Evolutionary conservation across 2,797 vertebrate genomes (phyloP).

Genomic region (Malurus leucopterus): DNA sequence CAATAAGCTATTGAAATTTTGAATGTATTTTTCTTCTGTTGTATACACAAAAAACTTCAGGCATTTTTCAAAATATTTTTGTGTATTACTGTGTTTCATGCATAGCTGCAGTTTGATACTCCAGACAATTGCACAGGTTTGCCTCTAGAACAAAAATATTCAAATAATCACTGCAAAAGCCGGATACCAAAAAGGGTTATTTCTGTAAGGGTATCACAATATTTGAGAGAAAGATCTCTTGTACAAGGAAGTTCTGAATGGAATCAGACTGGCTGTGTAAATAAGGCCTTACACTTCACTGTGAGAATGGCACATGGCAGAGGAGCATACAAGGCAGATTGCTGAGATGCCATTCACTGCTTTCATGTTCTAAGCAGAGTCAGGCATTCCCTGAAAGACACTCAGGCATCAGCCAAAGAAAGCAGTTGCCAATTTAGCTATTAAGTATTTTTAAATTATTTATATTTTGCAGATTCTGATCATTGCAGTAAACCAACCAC

Average conservation of each 20-base stretch:
- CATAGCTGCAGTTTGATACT: not conserved
- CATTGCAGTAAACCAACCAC: not conserved
- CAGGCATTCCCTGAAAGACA: not conserved
- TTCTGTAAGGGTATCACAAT: not conserved
- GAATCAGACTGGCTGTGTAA: not conserved
- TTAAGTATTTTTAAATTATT: not conserved
- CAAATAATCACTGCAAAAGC: not conserved
- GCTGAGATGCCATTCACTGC: not conserved
- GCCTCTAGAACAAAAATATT: not conserved
- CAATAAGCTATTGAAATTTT: not conserved
- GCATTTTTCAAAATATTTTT: not conserved
- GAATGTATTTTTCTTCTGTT: not conserved
- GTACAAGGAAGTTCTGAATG: not conserved
- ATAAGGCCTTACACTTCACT: not conserved
- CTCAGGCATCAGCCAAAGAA: not conserved
- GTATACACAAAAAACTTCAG: not conserved
- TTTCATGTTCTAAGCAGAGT: not conserved
- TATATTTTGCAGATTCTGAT: not conserved
- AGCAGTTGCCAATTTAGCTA: not conserved
- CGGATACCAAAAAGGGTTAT: too few relatives aligned
- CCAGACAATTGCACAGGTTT: not conserved
- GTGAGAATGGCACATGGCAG: not conserved
- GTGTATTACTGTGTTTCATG: not conserved
- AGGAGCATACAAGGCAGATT: not conserved
- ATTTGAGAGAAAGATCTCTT: not conserved